Conservation (phyloP, 2,888 invertebrate genomes). For the Biston betularia region DNA sequence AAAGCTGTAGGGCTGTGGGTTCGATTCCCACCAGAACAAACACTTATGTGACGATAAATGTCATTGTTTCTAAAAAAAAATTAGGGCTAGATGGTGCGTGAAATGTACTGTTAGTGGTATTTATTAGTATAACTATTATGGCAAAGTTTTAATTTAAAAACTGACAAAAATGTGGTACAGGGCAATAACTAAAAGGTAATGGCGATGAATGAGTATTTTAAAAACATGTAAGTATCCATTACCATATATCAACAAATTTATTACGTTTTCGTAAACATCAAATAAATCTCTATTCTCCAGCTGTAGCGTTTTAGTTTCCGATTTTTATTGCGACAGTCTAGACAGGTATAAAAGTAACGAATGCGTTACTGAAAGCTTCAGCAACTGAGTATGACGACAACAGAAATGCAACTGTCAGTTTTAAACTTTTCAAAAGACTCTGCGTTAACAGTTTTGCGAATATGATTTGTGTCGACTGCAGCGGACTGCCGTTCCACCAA, state of each 20-base stretch:
- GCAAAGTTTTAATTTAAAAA: no score
- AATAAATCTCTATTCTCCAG: conserved; percentile 8
- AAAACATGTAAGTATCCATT: conserved; percentile 1
- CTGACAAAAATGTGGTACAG: background rate
- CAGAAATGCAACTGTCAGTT: background rate
- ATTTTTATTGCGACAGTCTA: conserved; percentile 11
- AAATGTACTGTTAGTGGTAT: no score
- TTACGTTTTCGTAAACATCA: conserved; percentile 14
- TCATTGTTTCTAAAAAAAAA: no score
- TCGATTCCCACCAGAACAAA: no score
- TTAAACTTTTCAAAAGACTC: background rate
- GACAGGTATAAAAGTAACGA: background rate
- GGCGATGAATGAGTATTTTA: background rate
- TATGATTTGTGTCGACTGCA: no score
- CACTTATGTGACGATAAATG: no score
- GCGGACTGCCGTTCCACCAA: no score
- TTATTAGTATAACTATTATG: no score
- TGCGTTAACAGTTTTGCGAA: no score
- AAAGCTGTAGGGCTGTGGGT: no score
- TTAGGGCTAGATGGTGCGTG: no score
- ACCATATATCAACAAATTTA: conserved; percentile 7
- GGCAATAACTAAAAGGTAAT: background rate
- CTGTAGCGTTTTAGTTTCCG: background rate
- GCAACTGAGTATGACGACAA: background rate
- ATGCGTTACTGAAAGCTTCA: conserved; percentile 4